Evolutionary conservation across 2,113 vertebrate genomes (phyloP).

Genomic region (Hymenochirus boettgeri): DNA sequence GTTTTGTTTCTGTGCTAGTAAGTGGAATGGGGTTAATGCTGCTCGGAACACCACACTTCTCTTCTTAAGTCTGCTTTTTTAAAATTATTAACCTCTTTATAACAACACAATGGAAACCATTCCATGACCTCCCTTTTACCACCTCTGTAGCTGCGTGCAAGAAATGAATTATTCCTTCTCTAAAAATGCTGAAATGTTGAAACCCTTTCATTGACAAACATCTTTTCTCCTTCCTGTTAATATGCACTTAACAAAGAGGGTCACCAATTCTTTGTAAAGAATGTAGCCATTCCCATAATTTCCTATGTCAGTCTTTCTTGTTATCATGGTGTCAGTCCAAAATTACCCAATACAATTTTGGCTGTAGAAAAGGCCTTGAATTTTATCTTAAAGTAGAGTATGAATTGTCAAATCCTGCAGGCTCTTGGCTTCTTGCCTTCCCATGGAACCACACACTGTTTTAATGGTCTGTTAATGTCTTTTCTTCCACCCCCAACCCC

Average conservation of each 20-base stretch:
- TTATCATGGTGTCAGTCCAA: too few relatives aligned
- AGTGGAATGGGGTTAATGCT: constrained; percentile 30
- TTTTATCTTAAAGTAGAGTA: too few relatives aligned
- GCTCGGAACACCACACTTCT: constrained; percentile 29
- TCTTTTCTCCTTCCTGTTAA: not conserved
- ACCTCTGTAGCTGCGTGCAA: too few relatives aligned
- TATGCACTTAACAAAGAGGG: constrained; percentile 1
- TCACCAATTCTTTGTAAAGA: not conserved
- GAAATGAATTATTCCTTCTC: not conserved
- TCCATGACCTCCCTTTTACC: too few relatives aligned
- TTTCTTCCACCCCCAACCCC: too few relatives aligned
- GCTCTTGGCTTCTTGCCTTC: not conserved
- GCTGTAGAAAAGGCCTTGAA: too few relatives aligned
- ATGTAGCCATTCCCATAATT: not conserved
- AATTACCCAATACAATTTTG: too few relatives aligned
- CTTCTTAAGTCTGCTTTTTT: not conserved
- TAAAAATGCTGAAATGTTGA: not conserved
- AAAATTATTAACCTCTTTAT: not conserved
- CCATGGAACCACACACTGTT: not conserved
- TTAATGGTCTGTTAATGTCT: constrained; percentile 17
- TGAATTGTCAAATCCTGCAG: not conserved
- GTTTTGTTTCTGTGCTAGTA: constrained; percentile 24
- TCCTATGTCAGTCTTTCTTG: not conserved
- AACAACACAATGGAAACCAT: not conserved
- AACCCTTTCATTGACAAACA: not conserved